These are phyloP conservation scores for Xyliphius kryptos DNA, from an alignment of 2,113 vertebrate genomes.

Conservation along the genomic window DNA sequence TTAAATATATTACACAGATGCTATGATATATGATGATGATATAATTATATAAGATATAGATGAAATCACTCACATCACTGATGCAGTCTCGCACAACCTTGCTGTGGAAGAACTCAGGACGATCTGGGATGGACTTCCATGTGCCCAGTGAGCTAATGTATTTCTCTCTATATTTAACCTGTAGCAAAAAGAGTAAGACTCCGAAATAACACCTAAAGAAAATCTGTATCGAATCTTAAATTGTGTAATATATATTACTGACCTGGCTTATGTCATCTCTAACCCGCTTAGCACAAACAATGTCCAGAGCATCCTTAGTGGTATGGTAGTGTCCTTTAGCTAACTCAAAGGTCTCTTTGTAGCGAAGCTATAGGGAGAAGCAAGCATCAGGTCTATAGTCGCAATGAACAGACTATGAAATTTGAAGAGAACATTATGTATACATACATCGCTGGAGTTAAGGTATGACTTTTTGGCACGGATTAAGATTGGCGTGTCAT, in stretches of 20 bases:
- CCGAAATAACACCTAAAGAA: too few species aligned
- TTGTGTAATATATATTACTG: too few species aligned
- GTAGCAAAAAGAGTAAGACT: neutral
- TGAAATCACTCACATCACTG: conserved; percentile 82
- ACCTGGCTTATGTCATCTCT: conserved; percentile 93
- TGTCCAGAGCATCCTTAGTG: conserved; percentile 88
- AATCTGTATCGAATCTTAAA: too few species aligned
- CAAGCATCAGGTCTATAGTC: too few species aligned
- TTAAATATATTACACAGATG: too few species aligned
- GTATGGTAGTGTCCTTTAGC: conserved; percentile 86
- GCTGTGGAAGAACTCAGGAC: conserved; percentile 85
- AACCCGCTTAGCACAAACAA: conserved; percentile 85
- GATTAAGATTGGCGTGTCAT: conserved; percentile 83
- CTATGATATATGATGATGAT: too few species aligned
- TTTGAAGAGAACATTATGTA: too few species aligned
- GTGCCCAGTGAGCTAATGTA: conserved; percentile 85
- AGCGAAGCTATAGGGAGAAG: conserved; percentile 75
- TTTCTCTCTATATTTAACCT: conserved; percentile 96
- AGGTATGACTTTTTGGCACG: conserved; percentile 89
- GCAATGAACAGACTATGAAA: too few species aligned
- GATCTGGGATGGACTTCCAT: conserved; percentile 94
- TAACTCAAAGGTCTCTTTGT: conserved; percentile 92
- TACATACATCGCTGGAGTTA: conserved; percentile 91
- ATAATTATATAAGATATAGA: too few species aligned
- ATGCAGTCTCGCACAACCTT: conserved; percentile 73